These are phyloP conservation scores for Cephus pygmeus DNA, from an alignment of 2,888 invertebrate genomes.

Conservation along the genomic window DNA sequence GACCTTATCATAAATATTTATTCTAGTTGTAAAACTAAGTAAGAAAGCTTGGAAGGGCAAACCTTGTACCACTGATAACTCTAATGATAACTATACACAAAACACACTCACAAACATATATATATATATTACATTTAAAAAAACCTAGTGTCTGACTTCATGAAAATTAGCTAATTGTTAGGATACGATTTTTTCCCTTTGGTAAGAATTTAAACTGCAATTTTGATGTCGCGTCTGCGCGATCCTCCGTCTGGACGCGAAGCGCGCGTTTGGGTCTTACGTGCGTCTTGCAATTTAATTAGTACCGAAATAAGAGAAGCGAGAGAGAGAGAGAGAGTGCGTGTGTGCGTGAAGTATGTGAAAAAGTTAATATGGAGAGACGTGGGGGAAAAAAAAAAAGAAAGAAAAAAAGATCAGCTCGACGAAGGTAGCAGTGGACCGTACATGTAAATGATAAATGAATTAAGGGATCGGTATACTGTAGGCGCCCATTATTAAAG, in stretches of 20 bases:
- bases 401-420: background rate
- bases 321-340: slow-evolving; percentile 11
- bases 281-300: slow-evolving; percentile 30
- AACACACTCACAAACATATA: background rate
- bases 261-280: no score
- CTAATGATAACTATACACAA: slow-evolving; percentile 3
- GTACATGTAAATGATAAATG: slow-evolving; percentile 1
- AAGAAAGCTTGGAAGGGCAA: slow-evolving; percentile 24
- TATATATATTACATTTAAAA: slow-evolving; percentile 6
- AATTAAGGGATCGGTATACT: no score
- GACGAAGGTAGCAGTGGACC: slow-evolving; percentile 12
- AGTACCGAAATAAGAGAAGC: slow-evolving; percentile 25
- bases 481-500: no score
- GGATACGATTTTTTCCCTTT: slow-evolving; percentile 26
- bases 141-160: slow-evolving; percentile 36
- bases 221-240: background rate
- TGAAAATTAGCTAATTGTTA: slow-evolving; percentile 38
- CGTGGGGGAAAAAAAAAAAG: no score
- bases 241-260: no score
- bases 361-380: no score
- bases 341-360: background rate
- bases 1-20: slow-evolving; percentile 54
- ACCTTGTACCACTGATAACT: slow-evolving; percentile 28
- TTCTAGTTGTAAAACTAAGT: slow-evolving; percentile 50
- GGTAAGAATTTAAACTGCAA: slow-evolving; percentile 14